Evolutionary conservation across 2,888 invertebrate genomes (phyloP).

Genomic region (Agrotis ipsilon): DNA sequence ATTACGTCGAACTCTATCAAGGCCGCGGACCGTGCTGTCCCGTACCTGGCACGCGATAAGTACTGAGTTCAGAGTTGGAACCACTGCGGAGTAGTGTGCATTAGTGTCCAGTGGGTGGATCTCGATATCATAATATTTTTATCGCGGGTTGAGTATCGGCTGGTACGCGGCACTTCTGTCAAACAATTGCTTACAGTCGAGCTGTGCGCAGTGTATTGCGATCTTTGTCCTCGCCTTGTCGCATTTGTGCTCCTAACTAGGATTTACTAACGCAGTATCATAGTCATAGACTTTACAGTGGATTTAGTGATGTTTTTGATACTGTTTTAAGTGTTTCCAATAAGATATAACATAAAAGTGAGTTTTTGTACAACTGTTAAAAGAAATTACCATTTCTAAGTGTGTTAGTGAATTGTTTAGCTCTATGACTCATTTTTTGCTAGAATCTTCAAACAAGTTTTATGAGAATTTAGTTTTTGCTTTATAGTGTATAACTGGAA

Average conservation of each 20-base stretch:
- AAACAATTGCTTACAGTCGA: slow-evolving; percentile 45
- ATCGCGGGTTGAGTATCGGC: slow-evolving; percentile 67
- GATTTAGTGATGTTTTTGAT: slow-evolving; percentile 43
- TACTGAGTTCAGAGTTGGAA: slow-evolving; percentile 69
- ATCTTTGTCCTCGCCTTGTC: slow-evolving; percentile 65
- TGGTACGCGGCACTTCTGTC: slow-evolving; percentile 61
- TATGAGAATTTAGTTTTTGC: slow-evolving; percentile 35
- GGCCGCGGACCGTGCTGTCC: slow-evolving; percentile 86
- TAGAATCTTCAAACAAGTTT: slow-evolving; percentile 46
- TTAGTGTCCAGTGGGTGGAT: slow-evolving; percentile 83
- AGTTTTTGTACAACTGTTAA: slow-evolving; percentile 40
- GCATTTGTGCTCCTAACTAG: slow-evolving; percentile 38
- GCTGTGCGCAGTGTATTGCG: slow-evolving; percentile 54
- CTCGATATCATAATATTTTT: slow-evolving; percentile 78
- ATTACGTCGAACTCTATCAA: slow-evolving; percentile 84
- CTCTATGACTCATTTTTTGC: slow-evolving; percentile 57
- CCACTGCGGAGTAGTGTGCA: slow-evolving; percentile 70
- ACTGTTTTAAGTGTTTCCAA: slow-evolving; percentile 35
- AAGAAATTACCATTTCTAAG: slow-evolving; percentile 32
- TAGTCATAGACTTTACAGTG: slow-evolving; percentile 35
- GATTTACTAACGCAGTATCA: slow-evolving; percentile 30
- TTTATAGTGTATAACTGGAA: slow-evolving; percentile 25
- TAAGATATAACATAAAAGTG: slow-evolving; percentile 31
- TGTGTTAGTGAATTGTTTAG: slow-evolving; percentile 29
- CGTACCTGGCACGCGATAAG: slow-evolving; percentile 84